Percentiles rank a stretch among this genome's conserved stretches.
phyloP scores from a whole-genome alignment of 92 coral and sea anemone genomes.

The Bergia puertoricense region DNA sequence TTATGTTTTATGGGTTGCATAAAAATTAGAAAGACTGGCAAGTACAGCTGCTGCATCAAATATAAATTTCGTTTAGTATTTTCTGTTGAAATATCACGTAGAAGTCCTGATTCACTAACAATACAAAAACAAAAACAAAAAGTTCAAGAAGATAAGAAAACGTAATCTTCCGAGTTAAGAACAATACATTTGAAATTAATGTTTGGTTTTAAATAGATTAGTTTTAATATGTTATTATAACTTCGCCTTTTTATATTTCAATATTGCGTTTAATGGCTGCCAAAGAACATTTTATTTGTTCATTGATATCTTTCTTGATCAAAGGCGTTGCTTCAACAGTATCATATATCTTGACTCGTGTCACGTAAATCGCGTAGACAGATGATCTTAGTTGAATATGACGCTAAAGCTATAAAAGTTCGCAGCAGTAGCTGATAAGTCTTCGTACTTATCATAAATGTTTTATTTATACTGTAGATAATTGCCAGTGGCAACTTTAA shows the following conservation, averaged over 20 bases:
- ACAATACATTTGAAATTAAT: too few species aligned
- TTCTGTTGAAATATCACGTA: too few species aligned
- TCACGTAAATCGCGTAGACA: not conserved
- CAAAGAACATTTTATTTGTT: not conserved
- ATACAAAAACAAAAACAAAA: too few species aligned
- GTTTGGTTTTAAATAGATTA: not conserved
- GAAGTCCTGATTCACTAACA: too few species aligned
- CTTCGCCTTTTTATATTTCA: not conserved
- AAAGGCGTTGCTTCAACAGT: not conserved
- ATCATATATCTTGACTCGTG: not conserved
- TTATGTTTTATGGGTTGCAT: not conserved
- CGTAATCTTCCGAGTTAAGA: not conserved
- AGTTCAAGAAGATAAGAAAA: not conserved
- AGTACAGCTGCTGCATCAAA: too few species aligned
- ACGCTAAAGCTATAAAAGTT: too few species aligned
- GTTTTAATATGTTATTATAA: not conserved
- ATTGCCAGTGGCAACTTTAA: too few species aligned
- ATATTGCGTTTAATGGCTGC: not conserved
- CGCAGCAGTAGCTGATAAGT: not conserved
- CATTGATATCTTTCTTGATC: not conserved
- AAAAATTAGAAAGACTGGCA: not conserved
- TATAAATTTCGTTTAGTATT: too few species aligned
- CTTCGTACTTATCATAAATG: too few species aligned
- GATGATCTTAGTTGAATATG: not conserved
- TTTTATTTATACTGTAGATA: too few species aligned